Percentiles rank a stretch among this genome's conserved stretches.
Conservation (phyloP, 2,113 vertebrate species). For the Patagioenas fasciata region DNA sequence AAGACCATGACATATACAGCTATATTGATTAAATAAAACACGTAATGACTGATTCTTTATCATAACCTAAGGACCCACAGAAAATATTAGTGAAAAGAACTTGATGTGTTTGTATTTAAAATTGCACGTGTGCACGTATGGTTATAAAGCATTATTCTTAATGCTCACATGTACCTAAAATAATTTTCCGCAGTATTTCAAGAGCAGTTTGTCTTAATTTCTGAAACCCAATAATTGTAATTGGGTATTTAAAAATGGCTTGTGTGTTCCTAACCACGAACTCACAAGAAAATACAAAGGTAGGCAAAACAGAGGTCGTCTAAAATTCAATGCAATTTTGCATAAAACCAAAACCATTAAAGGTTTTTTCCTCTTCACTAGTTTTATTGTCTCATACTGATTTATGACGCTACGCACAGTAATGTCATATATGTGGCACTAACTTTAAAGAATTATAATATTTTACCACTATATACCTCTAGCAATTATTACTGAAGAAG, state of each 20-base stretch:
- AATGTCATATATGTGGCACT: background rate
- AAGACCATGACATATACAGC: background rate
- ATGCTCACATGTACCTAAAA: background rate
- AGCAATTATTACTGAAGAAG: background rate
- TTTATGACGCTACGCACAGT: background rate
- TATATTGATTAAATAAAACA: background rate
- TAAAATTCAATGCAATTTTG: constrained; percentile 1
- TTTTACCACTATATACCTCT: background rate
- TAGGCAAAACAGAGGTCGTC: background rate
- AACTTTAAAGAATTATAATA: background rate
- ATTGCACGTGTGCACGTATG: accelerated
- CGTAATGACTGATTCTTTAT: background rate
- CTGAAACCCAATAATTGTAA: background rate
- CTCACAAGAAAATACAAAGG: background rate
- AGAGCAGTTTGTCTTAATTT: background rate
- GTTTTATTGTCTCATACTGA: constrained; percentile 36
- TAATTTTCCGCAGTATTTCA: background rate
- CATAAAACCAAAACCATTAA: constrained; percentile 48
- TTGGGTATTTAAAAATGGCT: background rate
- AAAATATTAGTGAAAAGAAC: background rate
- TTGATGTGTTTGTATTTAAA: background rate
- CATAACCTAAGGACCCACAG: background rate
- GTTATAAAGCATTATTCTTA: background rate
- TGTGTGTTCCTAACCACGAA: background rate
- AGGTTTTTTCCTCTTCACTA: constrained; percentile 40